Percentiles rank a stretch among this genome's conserved stretches.
Conservation (phyloP, 1,140 invertebrate species). For the Pachyrhynchus sulphureomaculatus region DNA sequence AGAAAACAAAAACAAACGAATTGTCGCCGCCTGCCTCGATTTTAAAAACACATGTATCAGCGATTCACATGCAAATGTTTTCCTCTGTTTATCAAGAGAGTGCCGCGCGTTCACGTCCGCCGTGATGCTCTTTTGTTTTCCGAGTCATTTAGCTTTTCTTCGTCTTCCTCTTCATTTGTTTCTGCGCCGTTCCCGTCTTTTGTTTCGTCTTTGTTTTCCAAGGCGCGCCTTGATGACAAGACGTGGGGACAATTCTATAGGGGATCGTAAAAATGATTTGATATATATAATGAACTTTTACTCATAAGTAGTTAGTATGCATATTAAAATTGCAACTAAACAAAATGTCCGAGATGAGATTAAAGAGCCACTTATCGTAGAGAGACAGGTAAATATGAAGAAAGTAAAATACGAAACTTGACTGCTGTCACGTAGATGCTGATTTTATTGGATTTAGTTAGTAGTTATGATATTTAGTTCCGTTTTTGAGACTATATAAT, state of each 20-base stretch:
- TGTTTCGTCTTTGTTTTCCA: constrained; percentile 30
- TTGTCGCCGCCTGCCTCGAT: constrained; percentile 24
- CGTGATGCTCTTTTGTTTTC: constrained; percentile 42
- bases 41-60: constrained; percentile 44
- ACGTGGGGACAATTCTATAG: constrained; percentile 3
- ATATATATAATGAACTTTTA: too few relatives aligned
- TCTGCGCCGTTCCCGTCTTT: constrained; percentile 36
- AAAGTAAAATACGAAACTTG: too few relatives aligned
- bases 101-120: constrained; percentile 24
- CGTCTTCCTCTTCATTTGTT: constrained; percentile 46
- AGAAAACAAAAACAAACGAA: constrained; percentile 18
- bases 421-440: too few relatives aligned
- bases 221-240: constrained; percentile 4
- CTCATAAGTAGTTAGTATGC: too few relatives aligned
- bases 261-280: constrained; percentile 20
- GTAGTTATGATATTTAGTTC: too few relatives aligned
- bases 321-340: too few relatives aligned
- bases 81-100: constrained; percentile 44
- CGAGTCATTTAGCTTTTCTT: constrained; percentile 46
- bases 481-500: too few relatives aligned
- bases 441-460: too few relatives aligned
- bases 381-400: too few relatives aligned
- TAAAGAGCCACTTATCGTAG: too few relatives aligned
- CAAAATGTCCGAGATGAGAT: too few relatives aligned
- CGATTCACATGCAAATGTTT: constrained; percentile 46